Percentiles rank a stretch among this genome's conserved stretches.
Evolutionary conservation across 2,888 invertebrate species (phyloP).

Genomic region (Cosmorhoe ocellata): DNA sequence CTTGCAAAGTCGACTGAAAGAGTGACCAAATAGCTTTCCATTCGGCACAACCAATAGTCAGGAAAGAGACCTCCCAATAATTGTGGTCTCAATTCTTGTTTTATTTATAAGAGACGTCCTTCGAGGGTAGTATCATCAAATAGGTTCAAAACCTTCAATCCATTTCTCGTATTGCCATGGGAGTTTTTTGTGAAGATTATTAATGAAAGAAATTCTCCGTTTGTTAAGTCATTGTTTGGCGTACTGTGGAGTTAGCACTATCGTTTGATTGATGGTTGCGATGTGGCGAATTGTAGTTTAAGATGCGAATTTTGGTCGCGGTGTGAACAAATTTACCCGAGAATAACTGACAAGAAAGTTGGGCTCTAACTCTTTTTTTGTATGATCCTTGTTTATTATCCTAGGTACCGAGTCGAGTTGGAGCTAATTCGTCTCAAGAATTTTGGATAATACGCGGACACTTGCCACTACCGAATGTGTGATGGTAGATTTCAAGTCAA

Average conservation of each 20-base stretch:
- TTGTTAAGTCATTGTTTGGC: slow-evolving; percentile 53
- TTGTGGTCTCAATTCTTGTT: not conserved
- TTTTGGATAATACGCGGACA: no score
- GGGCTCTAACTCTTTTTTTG: no score
- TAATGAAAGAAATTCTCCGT: slow-evolving; percentile 49
- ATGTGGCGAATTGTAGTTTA: not conserved
- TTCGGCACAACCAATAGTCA: no score
- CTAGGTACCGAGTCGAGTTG: no score
- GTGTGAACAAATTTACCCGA: no score
- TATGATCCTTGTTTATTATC: no score
- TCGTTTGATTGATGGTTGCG: slow-evolving; percentile 56
- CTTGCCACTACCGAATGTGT: no score
- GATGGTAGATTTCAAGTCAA: no score
- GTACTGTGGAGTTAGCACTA: slow-evolving; percentile 40
- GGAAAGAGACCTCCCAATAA: not conserved
- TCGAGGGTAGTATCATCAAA: slow-evolving; percentile 8
- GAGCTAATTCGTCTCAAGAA: no score
- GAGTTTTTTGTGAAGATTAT: slow-evolving; percentile 33
- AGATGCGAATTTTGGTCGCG: slow-evolving; percentile 10
- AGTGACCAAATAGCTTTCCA: not conserved
- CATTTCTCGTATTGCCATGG: slow-evolving; percentile 25
- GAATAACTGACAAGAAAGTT: no score
- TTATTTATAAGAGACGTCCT: slow-evolving; percentile 11
- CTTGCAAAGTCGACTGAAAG: no score
- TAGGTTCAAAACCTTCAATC: slow-evolving; percentile 17